phyloP scores from a whole-genome alignment of 2,797 vertebrate species.

The Syndactyla subalaris region DNA sequence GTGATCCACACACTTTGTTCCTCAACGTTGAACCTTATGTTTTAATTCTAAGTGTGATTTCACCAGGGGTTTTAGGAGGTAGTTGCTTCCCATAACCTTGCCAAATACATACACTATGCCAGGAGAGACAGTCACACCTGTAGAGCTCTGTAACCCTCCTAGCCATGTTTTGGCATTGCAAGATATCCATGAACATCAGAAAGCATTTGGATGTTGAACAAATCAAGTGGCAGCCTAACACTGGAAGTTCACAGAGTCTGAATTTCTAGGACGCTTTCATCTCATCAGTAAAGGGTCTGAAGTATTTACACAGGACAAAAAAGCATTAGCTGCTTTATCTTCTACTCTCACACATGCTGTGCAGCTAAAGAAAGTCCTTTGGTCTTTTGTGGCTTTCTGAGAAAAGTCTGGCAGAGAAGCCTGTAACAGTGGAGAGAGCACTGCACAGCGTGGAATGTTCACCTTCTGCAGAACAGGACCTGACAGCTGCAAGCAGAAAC shows the following conservation, averaged over 20 bases:
- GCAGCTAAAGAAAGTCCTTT: background rate
- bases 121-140: background rate
- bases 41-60: background rate
- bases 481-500: background rate
- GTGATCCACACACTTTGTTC: background rate
- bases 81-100: background rate
- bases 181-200: background rate
- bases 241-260: background rate
- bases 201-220: background rate
- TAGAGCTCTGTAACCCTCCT: background rate
- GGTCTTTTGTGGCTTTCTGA: background rate
- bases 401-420: background rate
- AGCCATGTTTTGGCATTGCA: background rate
- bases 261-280: background rate
- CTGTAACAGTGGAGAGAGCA: rapidly evolving
- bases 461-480: background rate
- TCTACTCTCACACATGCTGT: rapidly evolving
- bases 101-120: background rate
- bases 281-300: background rate
- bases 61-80: background rate
- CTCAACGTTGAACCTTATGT: background rate
- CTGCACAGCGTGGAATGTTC: background rate
- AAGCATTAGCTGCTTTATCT: background rate
- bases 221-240: background rate
- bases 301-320: background rate